A percentile compares a stretch with the other conserved stretches of the same genome.
Conservation (phyloP, 2,797 vertebrate species). For the Xyrichtys novacula region DNA sequence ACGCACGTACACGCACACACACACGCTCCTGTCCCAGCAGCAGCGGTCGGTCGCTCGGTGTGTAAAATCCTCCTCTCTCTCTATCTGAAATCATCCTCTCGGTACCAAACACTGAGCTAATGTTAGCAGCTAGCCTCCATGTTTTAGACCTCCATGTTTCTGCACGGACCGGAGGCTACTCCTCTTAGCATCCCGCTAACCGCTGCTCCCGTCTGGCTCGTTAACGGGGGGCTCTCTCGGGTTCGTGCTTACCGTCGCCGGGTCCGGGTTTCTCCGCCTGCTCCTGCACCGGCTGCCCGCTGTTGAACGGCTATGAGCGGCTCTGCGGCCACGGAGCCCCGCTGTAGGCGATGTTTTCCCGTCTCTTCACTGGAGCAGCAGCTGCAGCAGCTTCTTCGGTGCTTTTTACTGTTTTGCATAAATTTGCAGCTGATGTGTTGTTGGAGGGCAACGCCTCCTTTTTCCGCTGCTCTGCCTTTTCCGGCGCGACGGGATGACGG, state of each 20-base stretch:
- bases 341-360: background rate
- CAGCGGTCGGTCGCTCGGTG: background rate
- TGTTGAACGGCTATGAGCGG: background rate
- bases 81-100: background rate
- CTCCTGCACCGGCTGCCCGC: conserved; percentile 52
- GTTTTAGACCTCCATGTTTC: conserved; percentile 35
- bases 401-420: conserved; percentile 69
- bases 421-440: conserved; percentile 76
- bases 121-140: conserved; percentile 49
- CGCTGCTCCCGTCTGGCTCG: conserved; percentile 44
- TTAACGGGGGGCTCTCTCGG: conserved; percentile 11
- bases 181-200: conserved; percentile 57
- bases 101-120: conserved; percentile 19
- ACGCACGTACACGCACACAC: conserved; percentile 5
- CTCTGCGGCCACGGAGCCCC: conserved; percentile 16
- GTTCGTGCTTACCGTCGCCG: conserved; percentile 58
- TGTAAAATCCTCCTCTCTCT: background rate
- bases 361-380: background rate
- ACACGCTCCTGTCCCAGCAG: conserved; percentile 11
- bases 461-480: conserved; percentile 55
- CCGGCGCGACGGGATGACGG: conserved; percentile 79
- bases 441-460: conserved; percentile 73
- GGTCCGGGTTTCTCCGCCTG: conserved; percentile 31
- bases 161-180: conserved; percentile 46
- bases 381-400: background rate